These are phyloP conservation scores for Pelobates fuscus DNA, from an alignment of 2,113 vertebrate species.

Conservation along the genomic window DNA sequence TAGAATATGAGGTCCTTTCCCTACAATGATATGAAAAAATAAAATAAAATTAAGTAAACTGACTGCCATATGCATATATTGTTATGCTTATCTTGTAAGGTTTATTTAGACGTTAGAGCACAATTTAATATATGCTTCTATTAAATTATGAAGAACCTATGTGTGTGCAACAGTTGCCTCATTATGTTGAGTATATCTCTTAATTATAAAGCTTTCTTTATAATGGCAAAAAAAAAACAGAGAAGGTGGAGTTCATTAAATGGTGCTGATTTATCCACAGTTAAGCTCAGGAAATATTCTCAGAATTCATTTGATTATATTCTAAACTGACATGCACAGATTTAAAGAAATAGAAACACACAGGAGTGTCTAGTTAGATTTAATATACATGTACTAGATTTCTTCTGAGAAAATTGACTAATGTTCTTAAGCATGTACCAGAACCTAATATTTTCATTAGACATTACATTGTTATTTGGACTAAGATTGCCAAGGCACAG, in stretches of 20 bases:
- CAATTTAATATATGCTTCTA: no score
- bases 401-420: not conserved
- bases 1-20: no score
- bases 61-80: no score
- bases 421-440: not conserved
- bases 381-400: constrained; percentile 3
- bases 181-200: constrained; percentile 21
- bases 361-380: not conserved
- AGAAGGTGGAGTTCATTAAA: constrained; percentile 33
- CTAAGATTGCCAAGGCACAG: no score
- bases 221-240: constrained; percentile 1
- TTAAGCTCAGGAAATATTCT: constrained; percentile 19
- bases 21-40: no score
- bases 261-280: constrained; percentile 27
- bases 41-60: no score
- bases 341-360: constrained; percentile 6
- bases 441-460: no score
- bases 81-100: no score
- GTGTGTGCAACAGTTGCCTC: constrained; percentile 26
- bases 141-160: constrained; percentile 16
- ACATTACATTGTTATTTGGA: no score
- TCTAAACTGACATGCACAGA: constrained; percentile 1
- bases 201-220: constrained; percentile 23
- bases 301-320: constrained; percentile 42
- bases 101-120: no score